Percentiles rank a stretch among this genome's conserved stretches.
Conservation (phyloP, 2,797 vertebrate species). For the Garrulus glandarius region DNA sequence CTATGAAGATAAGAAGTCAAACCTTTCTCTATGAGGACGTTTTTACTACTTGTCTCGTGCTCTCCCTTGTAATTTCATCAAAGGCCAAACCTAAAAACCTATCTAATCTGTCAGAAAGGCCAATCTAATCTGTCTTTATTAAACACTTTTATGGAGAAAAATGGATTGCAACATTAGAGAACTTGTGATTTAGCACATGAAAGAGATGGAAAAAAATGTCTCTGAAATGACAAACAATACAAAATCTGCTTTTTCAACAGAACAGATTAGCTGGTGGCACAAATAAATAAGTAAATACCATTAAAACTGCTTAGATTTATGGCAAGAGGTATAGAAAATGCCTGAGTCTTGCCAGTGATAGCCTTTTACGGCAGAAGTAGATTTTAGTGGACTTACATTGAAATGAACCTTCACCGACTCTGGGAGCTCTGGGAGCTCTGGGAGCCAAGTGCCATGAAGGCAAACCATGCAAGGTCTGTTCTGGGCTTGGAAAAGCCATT, state of each 20-base stretch:
- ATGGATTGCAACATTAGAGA: slow-evolving; percentile 54
- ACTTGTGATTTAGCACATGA: slow-evolving; percentile 53
- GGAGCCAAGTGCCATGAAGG: neutral
- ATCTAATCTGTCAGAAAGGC: slow-evolving; percentile 68
- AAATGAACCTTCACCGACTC: slow-evolving; percentile 8
- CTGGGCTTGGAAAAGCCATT: neutral
- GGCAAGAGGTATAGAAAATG: slow-evolving; percentile 8
- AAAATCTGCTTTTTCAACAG: slow-evolving; percentile 50
- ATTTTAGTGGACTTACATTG: neutral
- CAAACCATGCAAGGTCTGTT: neutral
- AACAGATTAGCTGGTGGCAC: slow-evolving; percentile 49
- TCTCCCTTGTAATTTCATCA: slow-evolving; percentile 66
- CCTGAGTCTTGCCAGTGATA: neutral
- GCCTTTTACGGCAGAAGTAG: neutral
- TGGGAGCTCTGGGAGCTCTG: neutral
- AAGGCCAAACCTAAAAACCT: slow-evolving; percentile 57
- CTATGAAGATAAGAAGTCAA: slow-evolving; percentile 70
- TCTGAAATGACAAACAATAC: slow-evolving; percentile 53
- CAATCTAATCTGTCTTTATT: slow-evolving; percentile 67
- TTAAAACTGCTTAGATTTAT: slow-evolving; percentile 29
- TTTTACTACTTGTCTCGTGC: slow-evolving; percentile 29
- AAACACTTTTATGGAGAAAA: slow-evolving; percentile 65
- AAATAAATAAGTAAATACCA: slow-evolving; percentile 56
- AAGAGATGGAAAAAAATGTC: slow-evolving; percentile 48
- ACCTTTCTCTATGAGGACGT: slow-evolving; percentile 28